Percentiles rank a stretch among this genome's conserved stretches.
Conservation (phyloP, 2,797 vertebrate species). For the Aphelocoma californica region DNA sequence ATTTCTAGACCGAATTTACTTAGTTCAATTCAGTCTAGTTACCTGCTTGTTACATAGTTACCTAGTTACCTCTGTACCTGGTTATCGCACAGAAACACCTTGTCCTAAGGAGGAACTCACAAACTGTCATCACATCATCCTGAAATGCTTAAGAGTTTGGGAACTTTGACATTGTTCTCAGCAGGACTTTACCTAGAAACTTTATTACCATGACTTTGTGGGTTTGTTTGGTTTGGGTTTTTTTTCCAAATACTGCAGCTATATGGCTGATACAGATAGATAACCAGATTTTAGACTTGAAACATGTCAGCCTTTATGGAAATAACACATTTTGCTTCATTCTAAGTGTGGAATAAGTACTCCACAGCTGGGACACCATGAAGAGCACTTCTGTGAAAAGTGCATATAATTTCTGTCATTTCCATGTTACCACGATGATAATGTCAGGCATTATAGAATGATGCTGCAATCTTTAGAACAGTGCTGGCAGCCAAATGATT, state of each 20-base stretch:
- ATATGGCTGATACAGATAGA: not conserved
- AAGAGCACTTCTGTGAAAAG: not conserved
- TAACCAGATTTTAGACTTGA: not conserved
- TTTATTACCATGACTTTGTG: not conserved
- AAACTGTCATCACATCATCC: not conserved
- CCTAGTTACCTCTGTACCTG: not conserved
- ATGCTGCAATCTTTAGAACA: not conserved
- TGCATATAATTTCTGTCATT: not conserved
- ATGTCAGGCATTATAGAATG: not conserved
- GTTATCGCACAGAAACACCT: not conserved
- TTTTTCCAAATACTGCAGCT: not conserved
- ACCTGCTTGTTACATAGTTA: not conserved
- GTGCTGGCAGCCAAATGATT: not conserved
- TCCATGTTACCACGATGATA: not conserved
- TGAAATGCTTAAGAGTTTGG: not conserved
- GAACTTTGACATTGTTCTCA: not conserved
- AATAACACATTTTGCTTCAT: not conserved
- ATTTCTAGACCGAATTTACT: not conserved
- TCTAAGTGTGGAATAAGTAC: not conserved
- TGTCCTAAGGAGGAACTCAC: not conserved
- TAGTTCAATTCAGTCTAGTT: not conserved
- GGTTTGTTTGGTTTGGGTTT: rapidly evolving
- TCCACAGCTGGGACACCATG: not conserved
- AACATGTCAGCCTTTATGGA: not conserved
- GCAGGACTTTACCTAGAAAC: not conserved